Conservation (phyloP, 2,888 invertebrate species). For the Lithodes maja region DNA sequence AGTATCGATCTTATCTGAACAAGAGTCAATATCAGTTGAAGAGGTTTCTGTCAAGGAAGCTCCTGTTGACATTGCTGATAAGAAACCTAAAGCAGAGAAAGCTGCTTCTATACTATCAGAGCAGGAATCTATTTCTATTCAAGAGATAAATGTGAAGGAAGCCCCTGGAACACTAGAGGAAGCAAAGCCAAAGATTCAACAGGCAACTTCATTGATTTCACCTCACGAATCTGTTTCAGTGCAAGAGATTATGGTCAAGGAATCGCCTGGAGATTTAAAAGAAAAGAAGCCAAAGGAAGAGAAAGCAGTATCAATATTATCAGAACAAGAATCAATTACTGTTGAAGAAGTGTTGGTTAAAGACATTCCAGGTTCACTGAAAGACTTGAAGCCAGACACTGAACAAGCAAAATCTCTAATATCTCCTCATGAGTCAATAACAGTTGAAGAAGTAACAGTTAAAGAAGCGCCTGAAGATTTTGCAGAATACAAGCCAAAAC, state of each 20-base stretch:
- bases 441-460: constrained; percentile 47
- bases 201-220: constrained; percentile 72
- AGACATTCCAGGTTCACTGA: constrained; percentile 73
- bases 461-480: constrained; percentile 42
- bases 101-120: constrained; percentile 32
- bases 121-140: constrained; percentile 50
- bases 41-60: constrained; percentile 47
- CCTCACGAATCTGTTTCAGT: constrained; percentile 44
- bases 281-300: constrained; percentile 38
- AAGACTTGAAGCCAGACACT: constrained; percentile 68
- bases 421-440: constrained; percentile 50
- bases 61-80: constrained; percentile 26
- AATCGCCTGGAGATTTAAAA: constrained; percentile 3
- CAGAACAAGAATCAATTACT: constrained; percentile 71
- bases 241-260: constrained; percentile 40
- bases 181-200: constrained; percentile 71
- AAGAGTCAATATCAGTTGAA: constrained; percentile 72
- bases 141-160: constrained; percentile 57
- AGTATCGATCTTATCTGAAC: constrained; percentile 26
- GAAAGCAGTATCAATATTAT: constrained; percentile 39
- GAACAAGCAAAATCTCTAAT: constrained; percentile 46
- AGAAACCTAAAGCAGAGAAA: constrained; percentile 39
- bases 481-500: constrained; percentile 40
- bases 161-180: constrained; percentile 41
- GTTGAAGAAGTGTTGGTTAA: constrained; percentile 73